Conservation (phyloP, 1,140 invertebrate genomes). For the Radopholus similis region DNA sequence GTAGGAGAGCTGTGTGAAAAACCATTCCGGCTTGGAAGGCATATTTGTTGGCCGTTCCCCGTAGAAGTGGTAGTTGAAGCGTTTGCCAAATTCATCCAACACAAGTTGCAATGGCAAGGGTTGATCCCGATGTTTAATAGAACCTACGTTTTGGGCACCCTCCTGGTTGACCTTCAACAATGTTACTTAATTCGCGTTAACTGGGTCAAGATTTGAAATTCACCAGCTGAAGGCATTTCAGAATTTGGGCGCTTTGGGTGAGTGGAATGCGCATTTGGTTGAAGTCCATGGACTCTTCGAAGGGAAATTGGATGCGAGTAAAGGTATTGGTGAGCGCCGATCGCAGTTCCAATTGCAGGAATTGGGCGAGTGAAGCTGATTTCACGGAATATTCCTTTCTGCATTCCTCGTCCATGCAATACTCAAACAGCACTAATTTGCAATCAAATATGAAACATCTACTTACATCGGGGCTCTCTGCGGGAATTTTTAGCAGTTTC, state of each 20-base stretch:
- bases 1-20: slow-evolving; percentile 37
- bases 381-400: slow-evolving; percentile 6
- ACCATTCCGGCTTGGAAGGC: slow-evolving; percentile 41
- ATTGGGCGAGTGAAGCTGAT: slow-evolving; percentile 6
- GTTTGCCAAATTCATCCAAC: slow-evolving; percentile 27
- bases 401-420: not conserved
- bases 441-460: not conserved
- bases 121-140: slow-evolving; percentile 1
- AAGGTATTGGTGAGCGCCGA: slow-evolving; percentile 1
- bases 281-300: slow-evolving; percentile 27
- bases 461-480: slow-evolving; percentile 8
- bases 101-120: not conserved
- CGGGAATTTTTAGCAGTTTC: slow-evolving; percentile 19
- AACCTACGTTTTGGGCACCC: not conserved
- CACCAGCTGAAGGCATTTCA: slow-evolving; percentile 21
- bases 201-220: not conserved
- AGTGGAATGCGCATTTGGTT: slow-evolving; percentile 11
- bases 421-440: slow-evolving; percentile 2
- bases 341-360: slow-evolving; percentile 18
- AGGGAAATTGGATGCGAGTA: slow-evolving; percentile 29
- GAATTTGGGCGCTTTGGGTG: slow-evolving; percentile 19
- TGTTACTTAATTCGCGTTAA: not conserved
- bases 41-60: slow-evolving; percentile 37
- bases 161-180: slow-evolving; percentile 3
- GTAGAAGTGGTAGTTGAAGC: slow-evolving; percentile 42